phyloP scores from a whole-genome alignment of 2,797 vertebrate species.

The Typhlichthys eigenmanni region DNA sequence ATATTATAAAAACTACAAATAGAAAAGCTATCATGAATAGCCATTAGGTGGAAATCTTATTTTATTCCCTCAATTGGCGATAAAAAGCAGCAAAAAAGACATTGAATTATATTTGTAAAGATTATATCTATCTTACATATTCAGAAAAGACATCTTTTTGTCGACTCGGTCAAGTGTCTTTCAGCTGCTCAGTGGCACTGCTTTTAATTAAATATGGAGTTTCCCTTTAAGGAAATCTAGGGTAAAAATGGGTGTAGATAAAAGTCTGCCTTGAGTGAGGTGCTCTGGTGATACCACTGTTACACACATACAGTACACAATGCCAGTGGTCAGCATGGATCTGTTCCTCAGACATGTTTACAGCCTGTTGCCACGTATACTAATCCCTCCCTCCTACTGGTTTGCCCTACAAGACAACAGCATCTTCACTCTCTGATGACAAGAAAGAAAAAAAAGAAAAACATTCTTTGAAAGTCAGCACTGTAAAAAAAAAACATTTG shows the following conservation, averaged over 20 bases:
- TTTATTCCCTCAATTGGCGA: too few species aligned
- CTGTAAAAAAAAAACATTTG: too few species aligned
- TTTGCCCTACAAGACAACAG: neutral
- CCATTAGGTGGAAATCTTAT: too few species aligned
- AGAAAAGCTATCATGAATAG: too few species aligned
- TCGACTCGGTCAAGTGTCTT: too few species aligned
- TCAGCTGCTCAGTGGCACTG: too few species aligned
- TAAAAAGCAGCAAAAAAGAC: too few species aligned
- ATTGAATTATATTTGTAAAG: too few species aligned
- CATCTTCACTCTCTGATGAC: neutral
- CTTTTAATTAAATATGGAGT: too few species aligned
- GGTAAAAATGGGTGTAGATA: neutral
- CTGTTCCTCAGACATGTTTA: neutral
- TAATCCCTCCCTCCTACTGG: neutral
- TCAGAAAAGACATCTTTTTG: too few species aligned
- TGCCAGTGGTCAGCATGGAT: constrained; percentile 8
- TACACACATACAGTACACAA: neutral
- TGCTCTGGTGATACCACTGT: neutral
- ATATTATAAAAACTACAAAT: neutral
- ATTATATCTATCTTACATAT: too few species aligned
- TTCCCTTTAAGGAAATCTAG: neutral
- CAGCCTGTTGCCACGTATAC: neutral
- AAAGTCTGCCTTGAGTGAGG: neutral
- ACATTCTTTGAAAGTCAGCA: neutral
- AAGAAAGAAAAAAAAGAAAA: neutral